phyloP scores from a whole-genome alignment of 2,113 vertebrate genomes.

The Anser cygnoides region DNA sequence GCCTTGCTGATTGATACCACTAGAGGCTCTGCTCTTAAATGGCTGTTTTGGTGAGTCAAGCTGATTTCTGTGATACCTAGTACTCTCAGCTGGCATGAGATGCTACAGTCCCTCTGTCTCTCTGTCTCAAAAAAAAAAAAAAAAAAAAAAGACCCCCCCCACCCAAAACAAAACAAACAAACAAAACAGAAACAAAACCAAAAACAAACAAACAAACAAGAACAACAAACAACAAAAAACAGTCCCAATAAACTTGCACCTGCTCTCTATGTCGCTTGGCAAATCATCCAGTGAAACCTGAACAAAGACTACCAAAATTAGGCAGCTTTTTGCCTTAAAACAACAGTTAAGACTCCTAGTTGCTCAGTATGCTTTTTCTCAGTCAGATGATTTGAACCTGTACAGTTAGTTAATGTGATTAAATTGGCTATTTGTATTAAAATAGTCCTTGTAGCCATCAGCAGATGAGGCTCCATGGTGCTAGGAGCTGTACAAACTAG shows the following conservation, averaged over 20 bases:
- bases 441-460: background rate
- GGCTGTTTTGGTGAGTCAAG: background rate
- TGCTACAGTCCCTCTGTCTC: background rate
- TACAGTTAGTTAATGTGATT: background rate
- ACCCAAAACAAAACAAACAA: no score
- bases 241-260: background rate
- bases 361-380: background rate
- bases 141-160: no score
- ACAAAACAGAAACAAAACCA: no score
- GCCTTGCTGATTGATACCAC: slow-evolving; percentile 21
- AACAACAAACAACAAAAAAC: background rate
- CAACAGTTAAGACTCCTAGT: background rate
- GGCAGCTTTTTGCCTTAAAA: background rate
- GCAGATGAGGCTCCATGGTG: background rate
- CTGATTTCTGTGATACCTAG: background rate
- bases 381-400: background rate
- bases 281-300: background rate
- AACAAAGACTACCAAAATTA: background rate
- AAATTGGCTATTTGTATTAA: background rate
- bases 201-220: no score
- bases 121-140: no score
- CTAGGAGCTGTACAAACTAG: background rate
- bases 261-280: background rate
- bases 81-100: background rate
- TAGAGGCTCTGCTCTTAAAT: slow-evolving; percentile 6